phyloP scores from a whole-genome alignment of 2,888 invertebrate species.

The Andrena camellia region DNA sequence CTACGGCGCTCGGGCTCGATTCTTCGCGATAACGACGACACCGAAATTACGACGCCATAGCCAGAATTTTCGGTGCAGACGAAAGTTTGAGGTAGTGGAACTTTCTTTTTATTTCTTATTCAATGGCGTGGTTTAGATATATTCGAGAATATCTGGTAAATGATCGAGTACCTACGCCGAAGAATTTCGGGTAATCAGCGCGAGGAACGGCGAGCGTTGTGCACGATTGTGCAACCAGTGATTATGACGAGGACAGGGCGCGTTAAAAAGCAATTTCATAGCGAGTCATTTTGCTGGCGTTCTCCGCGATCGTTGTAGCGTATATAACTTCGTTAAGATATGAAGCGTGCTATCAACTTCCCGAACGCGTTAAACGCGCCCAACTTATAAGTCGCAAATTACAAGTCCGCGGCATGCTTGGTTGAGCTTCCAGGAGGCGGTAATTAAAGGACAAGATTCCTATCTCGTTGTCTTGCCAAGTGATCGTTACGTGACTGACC shows the following conservation, averaged over 20 bases:
- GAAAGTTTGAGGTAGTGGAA: too few relatives aligned
- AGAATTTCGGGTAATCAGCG: not conserved
- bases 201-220: not conserved
- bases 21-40: not conserved
- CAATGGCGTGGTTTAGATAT: too few relatives aligned
- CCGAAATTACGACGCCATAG: not conserved
- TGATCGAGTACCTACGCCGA: not conserved
- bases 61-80: not conserved
- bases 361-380: slow-evolving; percentile 41
- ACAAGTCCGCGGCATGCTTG: slow-evolving; percentile 47
- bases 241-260: not conserved
- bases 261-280: slow-evolving; percentile 15
- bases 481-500: slow-evolving; percentile 66
- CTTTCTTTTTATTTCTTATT: too few relatives aligned
- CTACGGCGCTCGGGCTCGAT: not conserved
- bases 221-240: not conserved
- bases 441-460: slow-evolving; percentile 67
- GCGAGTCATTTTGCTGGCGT: not conserved
- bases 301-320: slow-evolving; percentile 2
- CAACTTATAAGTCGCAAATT: slow-evolving; percentile 62
- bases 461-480: slow-evolving; percentile 50
- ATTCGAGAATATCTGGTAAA: not conserved
- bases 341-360: slow-evolving; percentile 42
- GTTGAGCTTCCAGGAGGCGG: slow-evolving; percentile 57
- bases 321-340: slow-evolving; percentile 15